phyloP scores from a whole-genome alignment of 2,888 invertebrate genomes.

The Eudemis profundana region DNA sequence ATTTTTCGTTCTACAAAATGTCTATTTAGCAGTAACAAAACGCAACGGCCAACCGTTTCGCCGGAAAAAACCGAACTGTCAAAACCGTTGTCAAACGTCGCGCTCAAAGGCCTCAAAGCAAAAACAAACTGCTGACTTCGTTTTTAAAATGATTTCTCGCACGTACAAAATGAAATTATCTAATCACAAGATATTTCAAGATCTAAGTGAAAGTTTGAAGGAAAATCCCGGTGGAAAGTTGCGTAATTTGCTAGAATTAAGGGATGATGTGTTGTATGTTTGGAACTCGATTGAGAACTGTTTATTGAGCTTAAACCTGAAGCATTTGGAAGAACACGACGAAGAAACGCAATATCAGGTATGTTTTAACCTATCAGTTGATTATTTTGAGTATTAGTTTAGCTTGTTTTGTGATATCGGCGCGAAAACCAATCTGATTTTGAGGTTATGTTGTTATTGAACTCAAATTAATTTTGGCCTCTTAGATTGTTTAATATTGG shows the following conservation, averaged over 20 bases:
- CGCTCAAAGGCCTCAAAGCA: conserved; percentile 31
- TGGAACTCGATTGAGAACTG: conserved; percentile 88
- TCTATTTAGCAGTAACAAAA: conserved; percentile 19
- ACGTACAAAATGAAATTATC: conserved; percentile 86
- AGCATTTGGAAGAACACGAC: conserved; percentile 74
- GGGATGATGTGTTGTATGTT: conserved; percentile 88
- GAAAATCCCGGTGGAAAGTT: conserved; percentile 83
- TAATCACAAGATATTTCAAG: conserved; percentile 86
- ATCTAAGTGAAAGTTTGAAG: conserved; percentile 82
- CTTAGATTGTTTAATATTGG: conserved; percentile 2
- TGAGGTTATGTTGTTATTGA: conserved; percentile 62
- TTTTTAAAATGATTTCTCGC: conserved; percentile 82
- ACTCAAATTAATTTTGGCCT: background rate
- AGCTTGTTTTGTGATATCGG: conserved; percentile 43
- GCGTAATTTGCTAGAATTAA: conserved; percentile 86
- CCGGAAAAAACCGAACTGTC: conserved; percentile 7
- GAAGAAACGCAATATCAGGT: conserved; percentile 87
- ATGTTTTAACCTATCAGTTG: conserved; percentile 47
- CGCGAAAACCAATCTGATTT: conserved; percentile 47
- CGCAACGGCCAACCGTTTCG: background rate
- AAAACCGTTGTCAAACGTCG: conserved; percentile 29
- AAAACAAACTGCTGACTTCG: conserved; percentile 44
- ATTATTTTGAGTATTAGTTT: conserved; percentile 14
- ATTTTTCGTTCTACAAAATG: too few species aligned
- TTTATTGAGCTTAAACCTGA: conserved; percentile 86